Evolutionary conservation across 2,888 invertebrate genomes (phyloP).

Genomic region (Willowsia nigromaculata): DNA sequence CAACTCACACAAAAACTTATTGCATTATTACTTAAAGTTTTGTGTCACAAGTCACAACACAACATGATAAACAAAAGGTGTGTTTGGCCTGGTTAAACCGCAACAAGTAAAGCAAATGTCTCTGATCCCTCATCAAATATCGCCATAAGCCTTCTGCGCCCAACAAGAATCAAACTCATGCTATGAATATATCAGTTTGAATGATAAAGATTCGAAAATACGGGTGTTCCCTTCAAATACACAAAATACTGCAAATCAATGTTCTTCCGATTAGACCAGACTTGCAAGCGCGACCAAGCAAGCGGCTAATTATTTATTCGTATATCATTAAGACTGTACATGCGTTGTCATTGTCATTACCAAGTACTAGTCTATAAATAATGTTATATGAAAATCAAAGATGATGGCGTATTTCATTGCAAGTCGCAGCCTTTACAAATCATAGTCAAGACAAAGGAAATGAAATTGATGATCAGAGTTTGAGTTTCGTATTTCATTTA

Average conservation of each 20-base stretch:
- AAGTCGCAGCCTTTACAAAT: not conserved
- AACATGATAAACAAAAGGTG: slow-evolving; percentile 26
- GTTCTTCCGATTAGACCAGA: not conserved
- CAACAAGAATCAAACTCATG: not conserved
- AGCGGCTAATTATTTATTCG: not conserved
- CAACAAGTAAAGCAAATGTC: slow-evolving; percentile 34
- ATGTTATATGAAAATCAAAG: not conserved
- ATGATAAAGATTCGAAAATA: no score
- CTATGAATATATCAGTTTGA: no score
- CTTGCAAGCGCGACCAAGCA: not conserved
- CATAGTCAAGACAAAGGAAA: not conserved
- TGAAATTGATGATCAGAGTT: not conserved
- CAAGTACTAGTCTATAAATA: not conserved
- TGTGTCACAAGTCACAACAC: not conserved
- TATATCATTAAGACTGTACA: not conserved
- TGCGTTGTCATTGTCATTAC: slow-evolving; percentile 9
- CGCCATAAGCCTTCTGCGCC: not conserved
- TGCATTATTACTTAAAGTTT: not conserved
- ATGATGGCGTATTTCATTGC: not conserved
- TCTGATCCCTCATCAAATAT: not conserved
- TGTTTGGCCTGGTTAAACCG: slow-evolving; percentile 61
- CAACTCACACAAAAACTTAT: not conserved
- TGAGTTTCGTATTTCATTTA: not conserved
- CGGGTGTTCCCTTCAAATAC: no score
- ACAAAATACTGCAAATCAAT: not conserved